Conservation (phyloP, 2,797 vertebrate species). For the Pterois miles region DNA sequence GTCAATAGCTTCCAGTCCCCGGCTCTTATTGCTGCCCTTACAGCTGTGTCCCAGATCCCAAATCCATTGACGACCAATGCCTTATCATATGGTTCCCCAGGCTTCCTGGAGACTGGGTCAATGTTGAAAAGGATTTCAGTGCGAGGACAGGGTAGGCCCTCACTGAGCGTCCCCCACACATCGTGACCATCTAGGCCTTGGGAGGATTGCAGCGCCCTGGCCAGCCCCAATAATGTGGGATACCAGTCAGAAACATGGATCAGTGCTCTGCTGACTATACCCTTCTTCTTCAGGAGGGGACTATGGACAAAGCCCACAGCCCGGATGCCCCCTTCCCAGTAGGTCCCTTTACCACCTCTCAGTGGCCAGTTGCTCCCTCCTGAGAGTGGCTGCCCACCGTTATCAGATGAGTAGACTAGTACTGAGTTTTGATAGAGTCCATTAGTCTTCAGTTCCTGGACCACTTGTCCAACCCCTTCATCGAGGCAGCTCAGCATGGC, state of each 20-base stretch:
- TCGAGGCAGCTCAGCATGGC: conserved; percentile 95
- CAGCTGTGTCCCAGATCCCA: conserved; percentile 94
- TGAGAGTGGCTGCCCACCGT: conserved; percentile 90
- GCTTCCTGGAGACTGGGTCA: conserved; percentile 92
- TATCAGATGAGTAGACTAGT: conserved; percentile 94
- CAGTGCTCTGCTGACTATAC: conserved; percentile 87
- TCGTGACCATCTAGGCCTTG: conserved; percentile 89
- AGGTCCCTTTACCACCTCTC: conserved; percentile 93
- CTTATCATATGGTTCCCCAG: conserved; percentile 80
- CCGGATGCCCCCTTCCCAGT: conserved; percentile 94
- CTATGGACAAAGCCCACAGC: conserved; percentile 95
- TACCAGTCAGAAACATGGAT: conserved; percentile 97
- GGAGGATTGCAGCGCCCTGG: conserved; percentile 82
- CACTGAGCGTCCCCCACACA: conserved; percentile 91
- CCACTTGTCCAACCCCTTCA: conserved; percentile 87
- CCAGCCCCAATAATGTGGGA: conserved; percentile 90
- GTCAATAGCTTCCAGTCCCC: conserved; percentile 95
- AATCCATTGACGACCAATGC: conserved; percentile 87
- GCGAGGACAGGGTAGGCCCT: conserved; percentile 87
- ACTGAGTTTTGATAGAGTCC: conserved; percentile 91
- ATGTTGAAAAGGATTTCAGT: conserved; percentile 97
- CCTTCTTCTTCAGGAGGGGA: conserved; percentile 89
- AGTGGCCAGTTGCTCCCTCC: conserved; percentile 96
- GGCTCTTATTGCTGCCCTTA: conserved; percentile 90
- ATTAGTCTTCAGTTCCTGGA: conserved; percentile 83